Base-by-base conservation (phyloP, 2,113 vertebrate genomes). In the Anguilla rostrata region DNA sequence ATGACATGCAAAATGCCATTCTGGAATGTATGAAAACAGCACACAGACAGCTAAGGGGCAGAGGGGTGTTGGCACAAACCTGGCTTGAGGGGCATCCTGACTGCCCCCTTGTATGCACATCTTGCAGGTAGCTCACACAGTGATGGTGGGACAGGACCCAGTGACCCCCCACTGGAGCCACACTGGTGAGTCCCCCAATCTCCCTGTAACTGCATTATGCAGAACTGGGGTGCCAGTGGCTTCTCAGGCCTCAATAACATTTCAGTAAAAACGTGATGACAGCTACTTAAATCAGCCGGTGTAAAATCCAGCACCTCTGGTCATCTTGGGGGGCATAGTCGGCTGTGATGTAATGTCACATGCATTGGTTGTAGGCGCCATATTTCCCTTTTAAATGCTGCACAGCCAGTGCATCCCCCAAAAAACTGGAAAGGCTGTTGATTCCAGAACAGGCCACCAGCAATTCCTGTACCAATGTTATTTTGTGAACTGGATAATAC, bases 91-190 rank as follows among this genome's bases (percentile, higher is more conserved):
- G 22, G 57, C 57, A 8, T 85, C 9, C 79, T 85, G 29, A 60
- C 57, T 12, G 60, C 39, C 26, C 57, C 78, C 18, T 57, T 71
- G 41, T 82, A 43, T 75, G 12, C 41, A n/a, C n/a, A 34, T 78
- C 26, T 86, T 82, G 5, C 78, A 87, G 87, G 83, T 46, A 87
- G 87, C 60, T 79, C 83, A 26, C 43, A 85, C 29, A 60, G 79
- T 39, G 79, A 78, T 75, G 83, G 43, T n/a, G 87, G 57, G 29
- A 16, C 75, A 46, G 29, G 85, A 81, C 85, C 46, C 57, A 53
- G 78, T 53, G 81, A 56, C 81, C 29, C 66, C 34, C 75, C 60
- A 63, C 39, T n/a, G 8, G 16, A 78, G 39, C 20, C 39, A 53
- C 34, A 66, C 9, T 63, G 78, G 85, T 81, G 22, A 81, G 71